These are phyloP conservation scores for Platysteira castanea DNA, from an alignment of 2,113 vertebrate species.

Conservation along the genomic window DNA sequence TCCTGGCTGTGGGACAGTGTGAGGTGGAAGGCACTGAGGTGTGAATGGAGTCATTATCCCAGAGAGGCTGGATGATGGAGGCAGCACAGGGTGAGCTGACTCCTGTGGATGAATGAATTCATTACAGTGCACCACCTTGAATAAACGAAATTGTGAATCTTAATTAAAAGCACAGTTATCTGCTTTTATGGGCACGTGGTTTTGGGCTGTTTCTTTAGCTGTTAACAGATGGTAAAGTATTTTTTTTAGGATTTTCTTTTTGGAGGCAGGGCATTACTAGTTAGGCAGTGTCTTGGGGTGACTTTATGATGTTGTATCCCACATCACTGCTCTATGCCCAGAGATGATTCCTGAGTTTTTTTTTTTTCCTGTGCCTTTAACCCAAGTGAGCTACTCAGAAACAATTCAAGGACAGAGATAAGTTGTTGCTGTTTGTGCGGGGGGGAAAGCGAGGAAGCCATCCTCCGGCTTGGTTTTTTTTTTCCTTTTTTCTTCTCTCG, in stretches of 20 bases:
- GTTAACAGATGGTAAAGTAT: slow-evolving; percentile 63
- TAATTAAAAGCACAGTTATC: slow-evolving; percentile 66
- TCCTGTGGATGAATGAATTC: slow-evolving; percentile 36
- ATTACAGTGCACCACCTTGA: slow-evolving; percentile 48
- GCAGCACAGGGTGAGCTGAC: neutral
- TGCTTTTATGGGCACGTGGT: slow-evolving; percentile 58
- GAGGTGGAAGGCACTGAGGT: slow-evolving; percentile 19
- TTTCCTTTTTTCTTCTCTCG: too few relatives aligned
- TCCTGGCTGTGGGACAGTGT: neutral
- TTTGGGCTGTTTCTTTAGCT: slow-evolving; percentile 61
- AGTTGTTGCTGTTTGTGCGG: too few relatives aligned
- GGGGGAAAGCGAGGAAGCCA: too few relatives aligned
- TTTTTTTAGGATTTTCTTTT: slow-evolving; percentile 2
- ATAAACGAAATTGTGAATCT: slow-evolving; percentile 58
- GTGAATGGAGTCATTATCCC: neutral
- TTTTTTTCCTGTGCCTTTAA: too few relatives aligned
- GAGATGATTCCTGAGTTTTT: too few relatives aligned
- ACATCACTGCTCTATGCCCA: too few relatives aligned
- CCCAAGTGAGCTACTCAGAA: too few relatives aligned
- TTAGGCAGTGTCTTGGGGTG: neutral
- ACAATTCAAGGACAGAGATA: too few relatives aligned
- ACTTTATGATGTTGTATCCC: too few relatives aligned
- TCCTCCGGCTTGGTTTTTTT: too few relatives aligned
- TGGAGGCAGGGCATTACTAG: rapidly evolving
- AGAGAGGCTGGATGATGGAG: neutral